Evolutionary conservation across 2,113 vertebrate species (phyloP).

Genomic region (Trichechus manatus): DNA sequence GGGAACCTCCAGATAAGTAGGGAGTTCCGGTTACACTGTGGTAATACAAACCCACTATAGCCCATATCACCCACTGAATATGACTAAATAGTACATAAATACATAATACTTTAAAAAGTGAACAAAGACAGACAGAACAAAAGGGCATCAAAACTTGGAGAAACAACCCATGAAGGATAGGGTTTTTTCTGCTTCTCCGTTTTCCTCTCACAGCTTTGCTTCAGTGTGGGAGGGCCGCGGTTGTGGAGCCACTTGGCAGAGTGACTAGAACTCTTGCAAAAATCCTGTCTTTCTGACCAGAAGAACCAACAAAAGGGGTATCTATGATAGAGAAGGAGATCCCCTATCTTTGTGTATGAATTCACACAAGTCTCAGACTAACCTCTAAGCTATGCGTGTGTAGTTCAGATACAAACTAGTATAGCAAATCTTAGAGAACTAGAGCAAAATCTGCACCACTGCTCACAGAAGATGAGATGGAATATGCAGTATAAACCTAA

Average conservation of each 20-base stretch:
- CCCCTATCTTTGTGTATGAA: not conserved
- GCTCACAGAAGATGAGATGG: not conserved
- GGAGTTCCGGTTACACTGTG: not conserved
- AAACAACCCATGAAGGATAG: too few relatives aligned
- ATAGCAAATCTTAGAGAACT: not conserved
- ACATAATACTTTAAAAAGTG: not conserved
- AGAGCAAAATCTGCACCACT: not conserved
- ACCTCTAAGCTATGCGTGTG: not conserved
- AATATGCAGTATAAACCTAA: not conserved
- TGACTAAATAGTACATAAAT: too few relatives aligned
- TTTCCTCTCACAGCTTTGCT: not conserved
- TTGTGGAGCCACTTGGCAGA: not conserved
- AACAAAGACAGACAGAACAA: not conserved
- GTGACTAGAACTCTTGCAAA: not conserved
- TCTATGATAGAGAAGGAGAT: not conserved
- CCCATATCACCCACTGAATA: not conserved
- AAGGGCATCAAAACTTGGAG: not conserved
- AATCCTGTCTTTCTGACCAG: not conserved
- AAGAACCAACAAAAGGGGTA: not conserved
- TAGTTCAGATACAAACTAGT: not conserved
- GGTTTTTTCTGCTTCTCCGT: not conserved
- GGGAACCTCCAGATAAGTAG: not conserved
- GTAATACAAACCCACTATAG: not conserved
- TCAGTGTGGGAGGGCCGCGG: not conserved
- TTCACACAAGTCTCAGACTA: too few relatives aligned